Base-by-base conservation (phyloP, 2,113 vertebrate genomes). In the Pedetes capensis region DNA sequence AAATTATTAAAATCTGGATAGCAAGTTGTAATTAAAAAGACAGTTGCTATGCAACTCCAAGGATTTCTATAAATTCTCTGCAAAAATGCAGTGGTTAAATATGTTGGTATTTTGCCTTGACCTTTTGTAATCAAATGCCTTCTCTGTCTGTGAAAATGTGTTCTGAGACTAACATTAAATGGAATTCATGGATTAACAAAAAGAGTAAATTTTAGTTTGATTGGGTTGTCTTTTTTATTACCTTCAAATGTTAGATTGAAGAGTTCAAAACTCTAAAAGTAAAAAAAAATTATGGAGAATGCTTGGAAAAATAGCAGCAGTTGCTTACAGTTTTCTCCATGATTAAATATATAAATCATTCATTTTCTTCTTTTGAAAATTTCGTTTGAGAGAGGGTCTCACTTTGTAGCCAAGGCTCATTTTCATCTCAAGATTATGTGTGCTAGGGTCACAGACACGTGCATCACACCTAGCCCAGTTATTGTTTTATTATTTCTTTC, bases 1-100 rank as follows among this genome's bases (percentile, higher is more conserved):
- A 98, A 97, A 98, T 98, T 98, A 98, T 98, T 98, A 97, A 97
- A 98, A 98, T 94, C 85, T 96, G 94, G 94, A 97, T 98, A 96
- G 44, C 74, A 97, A 97, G 75, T 95, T 91, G 95, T 98, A 98
- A 98, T 98, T 98, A 98, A 97, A 98, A 97, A 94, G 84, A 74
- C 68, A 3, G 97, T 98, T 98, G 98, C 97, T 98, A 98, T 87
- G 98, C 96, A 96, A 98, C 96, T 71, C 83, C 53, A 97, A 97
- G 37, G 34, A 95, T 96, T 97, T 97, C 95, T 97, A 84, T 97
- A 96, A 97, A 97, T 0, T 39, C 68, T 93, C 27, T 95, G 71
- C 17, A 97, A 92, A 97, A 98, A 95, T 95, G 22, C 87, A 87
- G 98, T 97, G 97, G 78, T 97, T 98, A 98, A 98, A 97, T 95